phyloP scores from a whole-genome alignment of 37 sponge, comb jelly and placozoan species.

The Spongilla lacustris region DNA sequence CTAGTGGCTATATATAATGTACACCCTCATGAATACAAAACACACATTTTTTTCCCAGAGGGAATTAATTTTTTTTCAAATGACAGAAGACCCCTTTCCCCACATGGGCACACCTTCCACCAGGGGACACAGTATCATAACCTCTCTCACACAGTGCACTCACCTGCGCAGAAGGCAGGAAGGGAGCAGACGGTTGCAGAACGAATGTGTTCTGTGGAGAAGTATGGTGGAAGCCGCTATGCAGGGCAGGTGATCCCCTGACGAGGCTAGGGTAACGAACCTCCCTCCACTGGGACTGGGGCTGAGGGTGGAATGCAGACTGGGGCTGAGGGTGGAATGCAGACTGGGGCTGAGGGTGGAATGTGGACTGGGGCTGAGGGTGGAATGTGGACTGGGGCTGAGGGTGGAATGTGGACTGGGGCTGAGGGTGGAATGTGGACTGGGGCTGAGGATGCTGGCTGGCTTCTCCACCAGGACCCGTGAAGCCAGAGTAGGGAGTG shows the following conservation, averaged over 20 bases:
- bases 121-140: no score
- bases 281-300: not conserved
- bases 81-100: no score
- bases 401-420: not conserved
- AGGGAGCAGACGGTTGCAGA: not conserved
- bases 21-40: no score
- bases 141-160: not conserved
- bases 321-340: not conserved
- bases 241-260: not conserved
- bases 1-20: no score
- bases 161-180: not conserved
- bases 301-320: no score
- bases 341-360: not conserved
- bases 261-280: not conserved
- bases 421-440: conserved; percentile 15
- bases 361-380: not conserved
- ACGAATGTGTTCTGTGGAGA: not conserved
- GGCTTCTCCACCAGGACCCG: not conserved
- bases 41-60: no score
- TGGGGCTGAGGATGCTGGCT: not conserved
- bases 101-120: no score
- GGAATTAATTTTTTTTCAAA: no score
- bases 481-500: not conserved
- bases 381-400: conserved; percentile 9
- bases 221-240: not conserved